Percentiles rank a stretch among this genome's conserved stretches.
These are phyloP conservation scores for Hydropsyche tenuis DNA, from an alignment of 1,140 invertebrate species.

Conservation along the genomic window DNA sequence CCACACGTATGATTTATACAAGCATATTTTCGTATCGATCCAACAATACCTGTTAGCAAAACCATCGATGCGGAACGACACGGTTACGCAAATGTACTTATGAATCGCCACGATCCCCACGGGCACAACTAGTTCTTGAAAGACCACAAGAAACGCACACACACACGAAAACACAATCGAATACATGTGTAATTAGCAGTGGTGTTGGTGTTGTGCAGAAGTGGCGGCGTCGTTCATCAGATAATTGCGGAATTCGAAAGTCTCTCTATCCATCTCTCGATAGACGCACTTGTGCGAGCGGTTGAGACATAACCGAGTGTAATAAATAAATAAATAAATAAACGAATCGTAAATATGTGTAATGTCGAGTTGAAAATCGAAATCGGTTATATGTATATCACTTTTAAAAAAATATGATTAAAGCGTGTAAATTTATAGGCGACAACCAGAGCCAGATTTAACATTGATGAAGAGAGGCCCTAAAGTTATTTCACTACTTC, in stretches of 20 bases:
- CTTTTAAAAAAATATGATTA: not conserved
- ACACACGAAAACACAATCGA: not conserved
- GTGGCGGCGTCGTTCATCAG: conserved; percentile 29
- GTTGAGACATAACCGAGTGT: not conserved
- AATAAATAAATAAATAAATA: conserved; percentile 5
- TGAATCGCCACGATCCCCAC: conserved; percentile 29
- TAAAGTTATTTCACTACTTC: too few species aligned
- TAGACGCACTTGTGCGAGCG: too few species aligned
- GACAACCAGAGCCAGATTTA: too few species aligned
- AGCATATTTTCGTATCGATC: not conserved
- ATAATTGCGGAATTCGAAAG: conserved; percentile 43
- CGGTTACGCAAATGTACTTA: conserved; percentile 32
- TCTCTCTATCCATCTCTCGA: not conserved
- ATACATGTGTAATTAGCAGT: not conserved
- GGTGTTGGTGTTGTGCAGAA: conserved; percentile 2
- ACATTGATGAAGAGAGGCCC: too few species aligned
- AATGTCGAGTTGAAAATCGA: conserved; percentile 18
- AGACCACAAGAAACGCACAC: conserved; percentile 15
- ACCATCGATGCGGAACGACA: conserved; percentile 26
- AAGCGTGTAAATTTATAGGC: too few species aligned
- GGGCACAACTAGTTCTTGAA: conserved; percentile 28
- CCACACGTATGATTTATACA: not conserved
- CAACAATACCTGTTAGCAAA: conserved; percentile 23
- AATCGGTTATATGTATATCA: conserved; percentile 18
- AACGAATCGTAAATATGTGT: conserved; percentile 11